A percentile compares a stretch with the other conserved stretches of the same genome.
phyloP scores from a whole-genome alignment of 2,888 invertebrate species.

The Chaetoderma sp. region DNA sequence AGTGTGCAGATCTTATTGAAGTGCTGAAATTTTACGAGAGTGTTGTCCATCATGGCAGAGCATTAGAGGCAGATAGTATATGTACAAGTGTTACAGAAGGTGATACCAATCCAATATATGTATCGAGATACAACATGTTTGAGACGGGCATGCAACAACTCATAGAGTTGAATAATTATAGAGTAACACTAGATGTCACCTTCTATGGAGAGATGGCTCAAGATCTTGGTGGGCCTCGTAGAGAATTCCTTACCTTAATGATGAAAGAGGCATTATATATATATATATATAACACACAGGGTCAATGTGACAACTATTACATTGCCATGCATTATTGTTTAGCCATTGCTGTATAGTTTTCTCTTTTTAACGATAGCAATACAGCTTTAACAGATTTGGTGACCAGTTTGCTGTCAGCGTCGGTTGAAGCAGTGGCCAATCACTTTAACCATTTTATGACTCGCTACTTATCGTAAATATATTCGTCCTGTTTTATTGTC shows the following conservation, averaged over 20 bases:
- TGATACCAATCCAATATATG: slow-evolving; percentile 2
- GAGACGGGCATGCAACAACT: not conserved
- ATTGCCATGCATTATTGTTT: no score
- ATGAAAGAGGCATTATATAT: no score
- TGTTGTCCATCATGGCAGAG: not conserved
- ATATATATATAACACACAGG: no score
- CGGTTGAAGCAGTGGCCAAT: no score
- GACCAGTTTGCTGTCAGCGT: no score
- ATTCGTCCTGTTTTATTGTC: no score
- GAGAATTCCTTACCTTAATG: not conserved
- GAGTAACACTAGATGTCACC: slow-evolving; percentile 1
- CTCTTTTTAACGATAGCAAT: no score
- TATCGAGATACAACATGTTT: not conserved
- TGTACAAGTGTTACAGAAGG: not conserved
- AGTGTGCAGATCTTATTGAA: not conserved
- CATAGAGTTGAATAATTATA: not conserved
- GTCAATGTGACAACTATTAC: no score
- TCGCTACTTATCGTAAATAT: no score
- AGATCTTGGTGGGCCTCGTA: slow-evolving; percentile 12
- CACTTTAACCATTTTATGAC: no score
- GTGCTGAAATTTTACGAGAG: not conserved
- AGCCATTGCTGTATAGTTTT: no score
- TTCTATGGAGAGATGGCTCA: slow-evolving; percentile 14
- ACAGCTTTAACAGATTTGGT: no score
- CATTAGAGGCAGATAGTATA: not conserved